Evolutionary conservation across 2,797 vertebrate genomes (phyloP).

Genomic region (Tinamus major): DNA sequence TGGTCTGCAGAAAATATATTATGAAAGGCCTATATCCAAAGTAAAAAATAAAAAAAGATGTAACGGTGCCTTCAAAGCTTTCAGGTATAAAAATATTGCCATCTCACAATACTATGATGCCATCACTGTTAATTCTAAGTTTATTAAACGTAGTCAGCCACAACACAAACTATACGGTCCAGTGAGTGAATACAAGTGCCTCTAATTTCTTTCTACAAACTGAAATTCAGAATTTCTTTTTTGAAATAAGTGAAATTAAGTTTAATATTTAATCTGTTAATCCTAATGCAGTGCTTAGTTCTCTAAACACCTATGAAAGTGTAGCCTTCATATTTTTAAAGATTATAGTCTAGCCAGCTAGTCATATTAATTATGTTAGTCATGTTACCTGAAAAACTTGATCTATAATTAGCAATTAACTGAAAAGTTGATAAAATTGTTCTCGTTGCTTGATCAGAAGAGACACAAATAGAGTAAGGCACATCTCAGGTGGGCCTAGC

Average conservation of each 20-base stretch:
- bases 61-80: background rate
- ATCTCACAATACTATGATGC: background rate
- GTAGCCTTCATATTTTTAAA: background rate
- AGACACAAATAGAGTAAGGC: background rate
- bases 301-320: background rate
- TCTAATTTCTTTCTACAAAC: background rate
- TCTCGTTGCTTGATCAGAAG: background rate
- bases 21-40: conserved; percentile 13
- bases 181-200: background rate
- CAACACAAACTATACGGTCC: background rate
- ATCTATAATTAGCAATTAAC: background rate
- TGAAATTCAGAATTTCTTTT: background rate
- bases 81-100: background rate
- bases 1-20: background rate
- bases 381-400: background rate
- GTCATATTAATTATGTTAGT: background rate
- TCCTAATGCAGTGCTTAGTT: background rate
- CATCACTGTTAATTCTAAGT: background rate
- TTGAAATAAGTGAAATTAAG: background rate
- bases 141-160: background rate
- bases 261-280: background rate
- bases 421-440: background rate
- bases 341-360: background rate
- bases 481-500: background rate
- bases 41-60: background rate